Evolutionary conservation across 2,797 vertebrate genomes (phyloP), one percentile per base, ranked within the genome.

Genomic region (Tokudaia tokunoshimensis): DNA sequence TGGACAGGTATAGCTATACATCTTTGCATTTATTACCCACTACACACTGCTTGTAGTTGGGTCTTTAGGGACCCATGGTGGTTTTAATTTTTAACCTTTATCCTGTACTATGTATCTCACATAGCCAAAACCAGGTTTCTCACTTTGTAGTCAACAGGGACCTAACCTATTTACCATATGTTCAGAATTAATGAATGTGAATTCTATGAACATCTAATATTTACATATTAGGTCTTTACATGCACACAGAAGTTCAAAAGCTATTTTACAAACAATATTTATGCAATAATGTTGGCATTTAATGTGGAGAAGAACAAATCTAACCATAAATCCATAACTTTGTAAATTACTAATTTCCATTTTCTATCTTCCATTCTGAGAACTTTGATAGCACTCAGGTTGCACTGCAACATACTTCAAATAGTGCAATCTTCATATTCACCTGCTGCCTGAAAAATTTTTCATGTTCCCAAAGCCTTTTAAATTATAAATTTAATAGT

Each of bases 211-310:
- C 87, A 31, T 17, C 6, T 24, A 80, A 63, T 89, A 41, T 88
- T 89, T 94, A 24, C 79, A 82, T 29, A 88, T 92, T 57, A 63
- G 50, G 41, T 74, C 9, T 84, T 81, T 59, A 26, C 11, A 55
- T 94, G 12, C 2, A 61, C 2, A 86, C 9, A 50, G 34, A 8
- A 65, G 0, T 50, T 79, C 41, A 95, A 41, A 70, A 55, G 34
- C n/a, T 91, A 61, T 76, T 67, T 47, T 75, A 63, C 44, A 57
- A 59, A 79, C 20, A 59, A 34, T 4, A 89, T 90, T 37, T 37
- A 52, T 87, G 57, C 74, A 87, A 88, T 34, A 59, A 13, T 78
- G 61, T 87, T 72, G 92, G 26, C 29, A 74, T 94, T 95, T 82
- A 92, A 93, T 83, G 61, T 90, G 3, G 19, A 78, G 47, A 85